Conservation (phyloP, 1,140 invertebrate genomes). For the Drosophila oshimai region DNA sequence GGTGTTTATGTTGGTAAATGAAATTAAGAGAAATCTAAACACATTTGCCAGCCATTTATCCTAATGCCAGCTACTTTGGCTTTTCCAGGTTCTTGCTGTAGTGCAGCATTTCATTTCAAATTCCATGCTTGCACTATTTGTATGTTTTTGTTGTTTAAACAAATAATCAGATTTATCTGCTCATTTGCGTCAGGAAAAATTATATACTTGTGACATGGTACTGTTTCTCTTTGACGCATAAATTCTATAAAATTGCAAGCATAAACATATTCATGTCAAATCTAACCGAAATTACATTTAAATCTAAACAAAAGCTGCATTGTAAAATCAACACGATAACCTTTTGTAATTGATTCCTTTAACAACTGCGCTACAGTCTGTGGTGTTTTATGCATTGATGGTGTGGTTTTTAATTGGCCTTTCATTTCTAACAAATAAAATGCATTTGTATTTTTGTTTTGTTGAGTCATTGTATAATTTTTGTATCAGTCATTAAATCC, state of each 20-base stretch:
- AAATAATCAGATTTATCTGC: too few relatives aligned
- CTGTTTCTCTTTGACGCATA: too few relatives aligned
- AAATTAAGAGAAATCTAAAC: constrained; percentile 44
- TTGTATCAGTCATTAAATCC: too few relatives aligned
- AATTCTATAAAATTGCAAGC: too few relatives aligned
- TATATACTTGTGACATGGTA: too few relatives aligned
- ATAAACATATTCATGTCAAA: too few relatives aligned
- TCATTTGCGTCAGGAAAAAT: too few relatives aligned
- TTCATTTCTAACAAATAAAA: neutral
- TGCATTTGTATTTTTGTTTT: neutral
- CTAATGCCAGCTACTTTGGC: constrained; percentile 7
- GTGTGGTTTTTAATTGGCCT: neutral
- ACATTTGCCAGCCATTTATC: constrained; percentile 28
- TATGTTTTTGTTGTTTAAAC: too few relatives aligned
- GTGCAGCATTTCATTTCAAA: neutral
- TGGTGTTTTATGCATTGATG: neutral
- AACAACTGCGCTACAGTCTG: neutral
- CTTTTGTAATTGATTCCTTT: neutral
- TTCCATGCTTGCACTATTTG: neutral
- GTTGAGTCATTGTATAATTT: too few relatives aligned
- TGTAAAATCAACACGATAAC: neutral
- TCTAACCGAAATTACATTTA: neutral
- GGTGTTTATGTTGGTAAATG: constrained; percentile 17
- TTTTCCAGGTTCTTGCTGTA: neutral
- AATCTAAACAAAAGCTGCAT: neutral